Percentiles rank a stretch among this genome's conserved stretches.
These are phyloP conservation scores for Drosophila rhopaloa DNA, from an alignment of 1,140 invertebrate genomes.

Conservation along the genomic window DNA sequence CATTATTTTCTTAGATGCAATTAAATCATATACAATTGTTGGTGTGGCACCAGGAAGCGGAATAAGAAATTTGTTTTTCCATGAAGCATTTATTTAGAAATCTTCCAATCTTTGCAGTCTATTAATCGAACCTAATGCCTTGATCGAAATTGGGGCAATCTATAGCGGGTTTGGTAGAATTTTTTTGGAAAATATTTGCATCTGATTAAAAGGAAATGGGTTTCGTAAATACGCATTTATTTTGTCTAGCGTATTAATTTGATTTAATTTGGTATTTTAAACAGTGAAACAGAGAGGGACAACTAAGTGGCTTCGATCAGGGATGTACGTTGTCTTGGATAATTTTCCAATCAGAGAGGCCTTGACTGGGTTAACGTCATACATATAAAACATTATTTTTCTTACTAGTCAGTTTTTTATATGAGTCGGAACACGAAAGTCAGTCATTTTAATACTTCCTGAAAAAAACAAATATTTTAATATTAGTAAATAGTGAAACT, in stretches of 20 bases:
- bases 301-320: background rate
- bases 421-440: background rate
- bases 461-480: background rate
- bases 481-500: background rate
- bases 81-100: too few relatives aligned
- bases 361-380: background rate
- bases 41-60: background rate
- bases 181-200: constrained; percentile 27
- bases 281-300: background rate
- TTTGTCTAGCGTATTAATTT: constrained; percentile 17
- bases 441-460: background rate
- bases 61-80: too few relatives aligned
- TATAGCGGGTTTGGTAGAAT: background rate
- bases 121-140: background rate
- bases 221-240: constrained; percentile 17
- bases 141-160: constrained; percentile 1
- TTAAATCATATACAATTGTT: background rate
- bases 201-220: constrained; percentile 17
- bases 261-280: constrained; percentile 24
- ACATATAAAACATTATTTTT: background rate
- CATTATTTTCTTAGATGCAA: background rate
- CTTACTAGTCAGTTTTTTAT: background rate
- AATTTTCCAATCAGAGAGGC: background rate
- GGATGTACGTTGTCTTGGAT: constrained; percentile 1
- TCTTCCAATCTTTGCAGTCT: too few relatives aligned